phyloP scores from a whole-genome alignment of 2,888 invertebrate species.

The Drosophila atripex region DNA sequence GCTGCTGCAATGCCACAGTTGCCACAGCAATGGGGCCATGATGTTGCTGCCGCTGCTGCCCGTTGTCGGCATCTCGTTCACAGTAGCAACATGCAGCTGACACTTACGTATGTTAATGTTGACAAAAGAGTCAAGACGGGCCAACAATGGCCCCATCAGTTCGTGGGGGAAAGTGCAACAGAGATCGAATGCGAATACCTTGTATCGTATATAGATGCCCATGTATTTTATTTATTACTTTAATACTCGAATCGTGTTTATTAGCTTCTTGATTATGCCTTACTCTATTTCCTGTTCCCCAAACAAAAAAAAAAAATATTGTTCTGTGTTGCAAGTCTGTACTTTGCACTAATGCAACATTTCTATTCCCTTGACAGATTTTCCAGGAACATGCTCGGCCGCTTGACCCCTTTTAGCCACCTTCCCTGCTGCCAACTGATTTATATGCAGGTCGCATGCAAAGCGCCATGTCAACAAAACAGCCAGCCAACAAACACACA shows the following conservation, averaged over 20 bases:
- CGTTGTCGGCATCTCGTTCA: slow-evolving; percentile 35
- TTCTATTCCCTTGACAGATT: slow-evolving; percentile 25
- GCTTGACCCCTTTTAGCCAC: slow-evolving; percentile 66
- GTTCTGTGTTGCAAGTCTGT: background rate
- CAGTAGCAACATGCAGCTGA: slow-evolving; percentile 77
- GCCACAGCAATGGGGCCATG: slow-evolving; percentile 41
- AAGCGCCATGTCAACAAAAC: slow-evolving; percentile 63
- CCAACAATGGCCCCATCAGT: slow-evolving; percentile 38
- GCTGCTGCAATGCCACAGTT: background rate
- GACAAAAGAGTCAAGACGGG: slow-evolving; percentile 71
- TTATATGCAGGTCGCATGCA: slow-evolving; percentile 69
- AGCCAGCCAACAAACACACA: slow-evolving; percentile 20
- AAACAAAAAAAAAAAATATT: background rate
- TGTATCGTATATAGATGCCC: too few species aligned
- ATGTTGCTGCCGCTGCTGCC: slow-evolving; percentile 35
- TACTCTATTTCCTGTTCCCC: background rate
- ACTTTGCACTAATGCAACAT: slow-evolving; percentile 11
- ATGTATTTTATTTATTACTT: too few species aligned
- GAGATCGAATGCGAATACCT: background rate
- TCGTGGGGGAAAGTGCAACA: slow-evolving; percentile 46
- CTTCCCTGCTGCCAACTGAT: slow-evolving; percentile 42
- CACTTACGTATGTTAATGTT: slow-evolving; percentile 82
- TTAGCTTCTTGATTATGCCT: slow-evolving; percentile 1
- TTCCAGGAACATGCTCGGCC: slow-evolving; percentile 55
- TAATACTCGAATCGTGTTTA: background rate